Conservation (phyloP, 2,797 vertebrate species). For the Myotis pilosus region DNA sequence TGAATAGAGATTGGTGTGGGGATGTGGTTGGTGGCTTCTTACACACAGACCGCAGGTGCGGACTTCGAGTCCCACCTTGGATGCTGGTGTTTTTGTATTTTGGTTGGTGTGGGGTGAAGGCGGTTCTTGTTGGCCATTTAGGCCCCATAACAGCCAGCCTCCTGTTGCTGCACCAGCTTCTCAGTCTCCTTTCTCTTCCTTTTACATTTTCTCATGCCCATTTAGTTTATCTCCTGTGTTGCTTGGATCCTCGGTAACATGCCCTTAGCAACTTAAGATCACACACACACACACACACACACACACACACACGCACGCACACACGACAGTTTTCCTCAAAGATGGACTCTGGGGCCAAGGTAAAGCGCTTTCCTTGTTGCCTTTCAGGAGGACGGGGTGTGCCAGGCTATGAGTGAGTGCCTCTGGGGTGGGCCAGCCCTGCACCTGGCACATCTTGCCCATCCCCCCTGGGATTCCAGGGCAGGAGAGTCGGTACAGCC, state of each 20-base stretch:
- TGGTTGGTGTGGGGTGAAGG: neutral
- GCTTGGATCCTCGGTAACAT: neutral
- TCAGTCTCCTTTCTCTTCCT: neutral
- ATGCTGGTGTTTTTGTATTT: neutral
- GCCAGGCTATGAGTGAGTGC: neutral
- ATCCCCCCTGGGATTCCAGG: neutral
- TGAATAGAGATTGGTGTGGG: neutral
- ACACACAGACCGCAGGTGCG: neutral
- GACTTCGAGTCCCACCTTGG: neutral
- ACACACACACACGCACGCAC: neutral
- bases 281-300: neutral
- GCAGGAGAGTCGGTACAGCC: neutral
- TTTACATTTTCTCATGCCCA: neutral
- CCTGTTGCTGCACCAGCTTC: neutral
- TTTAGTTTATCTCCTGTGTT: neutral
- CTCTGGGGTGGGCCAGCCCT: neutral
- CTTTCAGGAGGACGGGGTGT: neutral
- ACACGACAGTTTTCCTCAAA: neutral
- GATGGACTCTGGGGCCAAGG: neutral
- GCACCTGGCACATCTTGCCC: accelerated
- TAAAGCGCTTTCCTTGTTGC: neutral
- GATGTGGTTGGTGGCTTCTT: neutral
- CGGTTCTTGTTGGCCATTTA: neutral
- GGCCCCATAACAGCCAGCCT: neutral
- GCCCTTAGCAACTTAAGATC: neutral